These are phyloP conservation scores for Phoebastria nigripes DNA, from an alignment of 2,797 vertebrate genomes.

Conservation along the genomic window DNA sequence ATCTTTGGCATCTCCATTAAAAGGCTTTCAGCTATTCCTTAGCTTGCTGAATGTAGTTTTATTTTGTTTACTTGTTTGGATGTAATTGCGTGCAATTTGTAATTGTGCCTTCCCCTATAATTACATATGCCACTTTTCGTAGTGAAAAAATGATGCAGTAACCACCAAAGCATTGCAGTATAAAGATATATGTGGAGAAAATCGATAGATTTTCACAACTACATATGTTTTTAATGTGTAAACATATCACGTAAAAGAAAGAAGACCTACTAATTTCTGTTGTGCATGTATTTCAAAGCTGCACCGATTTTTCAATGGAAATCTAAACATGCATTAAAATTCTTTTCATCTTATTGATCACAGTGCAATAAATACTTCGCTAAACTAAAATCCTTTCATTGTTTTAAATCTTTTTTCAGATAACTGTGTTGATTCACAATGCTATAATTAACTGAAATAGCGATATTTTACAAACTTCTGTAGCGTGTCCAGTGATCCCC, in stretches of 20 bases:
- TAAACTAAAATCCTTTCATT: background rate
- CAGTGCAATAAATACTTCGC: background rate
- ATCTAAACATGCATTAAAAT: background rate
- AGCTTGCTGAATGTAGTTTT: slow-evolving; percentile 52
- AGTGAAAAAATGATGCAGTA: background rate
- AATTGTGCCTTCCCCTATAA: slow-evolving; percentile 59
- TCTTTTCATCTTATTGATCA: background rate
- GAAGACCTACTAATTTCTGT: background rate
- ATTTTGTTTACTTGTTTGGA: slow-evolving; percentile 64
- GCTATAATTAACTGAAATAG: background rate
- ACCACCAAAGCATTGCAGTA: background rate
- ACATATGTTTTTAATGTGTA: background rate
- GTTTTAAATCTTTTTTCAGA: background rate
- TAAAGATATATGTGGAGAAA: background rate
- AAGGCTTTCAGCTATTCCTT: slow-evolving; percentile 54
- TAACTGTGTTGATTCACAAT: background rate
- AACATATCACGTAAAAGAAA: background rate
- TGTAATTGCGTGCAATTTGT: slow-evolving; percentile 64
- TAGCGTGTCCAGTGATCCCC: background rate
- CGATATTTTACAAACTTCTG: background rate
- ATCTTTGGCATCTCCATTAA: slow-evolving; percentile 57
- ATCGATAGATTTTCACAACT: background rate
- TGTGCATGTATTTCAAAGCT: background rate
- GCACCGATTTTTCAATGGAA: background rate
- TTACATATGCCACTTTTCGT: slow-evolving; percentile 28